Evolutionary conservation across 2,888 invertebrate species (phyloP).

Genomic region (Watsonalla binaria): DNA sequence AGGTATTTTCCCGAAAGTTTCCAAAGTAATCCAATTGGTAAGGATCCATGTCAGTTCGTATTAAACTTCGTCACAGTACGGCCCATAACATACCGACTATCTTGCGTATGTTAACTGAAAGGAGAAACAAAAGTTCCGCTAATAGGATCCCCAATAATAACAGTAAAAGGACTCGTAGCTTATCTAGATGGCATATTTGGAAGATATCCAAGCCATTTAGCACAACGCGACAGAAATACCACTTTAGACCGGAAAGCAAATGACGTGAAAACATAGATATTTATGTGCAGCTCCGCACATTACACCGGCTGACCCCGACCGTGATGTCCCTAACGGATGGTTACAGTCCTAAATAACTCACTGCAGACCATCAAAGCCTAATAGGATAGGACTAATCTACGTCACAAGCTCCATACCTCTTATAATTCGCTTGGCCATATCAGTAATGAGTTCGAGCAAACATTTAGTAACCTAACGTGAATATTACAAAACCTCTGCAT

Average conservation of each 20-base stretch:
- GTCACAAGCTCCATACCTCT: too few relatives aligned
- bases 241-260: conserved; percentile 63
- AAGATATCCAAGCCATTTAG: conserved; percentile 69
- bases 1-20: neutral
- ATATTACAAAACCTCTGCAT: too few relatives aligned
- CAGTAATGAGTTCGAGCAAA: too few relatives aligned
- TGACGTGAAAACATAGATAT: conserved; percentile 65
- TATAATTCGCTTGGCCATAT: too few relatives aligned
- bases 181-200: conserved; percentile 70
- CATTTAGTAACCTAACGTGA: too few relatives aligned
- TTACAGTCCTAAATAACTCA: too few relatives aligned
- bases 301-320: neutral
- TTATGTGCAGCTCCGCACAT: conserved; percentile 23
- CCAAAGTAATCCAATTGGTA: neutral
- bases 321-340: too few relatives aligned
- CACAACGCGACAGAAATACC: conserved; percentile 58
- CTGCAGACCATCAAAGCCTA: too few relatives aligned
- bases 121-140: conserved; percentile 37
- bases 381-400: too few relatives aligned
- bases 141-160: conserved; percentile 50
- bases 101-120: conserved; percentile 23
- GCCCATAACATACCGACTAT: neutral
- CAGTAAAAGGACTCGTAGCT: conserved; percentile 60
- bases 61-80: conserved; percentile 3
- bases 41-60: neutral